Evolutionary conservation across 2,797 vertebrate genomes (phyloP).

Genomic region (Avahi laniger): DNA sequence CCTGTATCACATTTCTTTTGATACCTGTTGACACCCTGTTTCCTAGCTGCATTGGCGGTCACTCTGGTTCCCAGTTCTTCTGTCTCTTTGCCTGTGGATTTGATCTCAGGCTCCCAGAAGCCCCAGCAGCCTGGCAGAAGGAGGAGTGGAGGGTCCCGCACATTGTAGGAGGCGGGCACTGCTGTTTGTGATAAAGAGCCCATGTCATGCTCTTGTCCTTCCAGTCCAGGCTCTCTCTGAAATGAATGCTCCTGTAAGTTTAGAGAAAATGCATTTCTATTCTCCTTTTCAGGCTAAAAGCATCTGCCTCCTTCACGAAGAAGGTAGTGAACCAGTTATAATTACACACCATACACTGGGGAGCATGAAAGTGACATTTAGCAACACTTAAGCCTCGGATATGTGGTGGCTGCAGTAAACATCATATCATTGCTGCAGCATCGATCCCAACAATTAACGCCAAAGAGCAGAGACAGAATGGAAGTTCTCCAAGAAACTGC

Average conservation of each 20-base stretch:
- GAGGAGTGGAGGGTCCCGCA: neutral
- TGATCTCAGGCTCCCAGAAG: neutral
- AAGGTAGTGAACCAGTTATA: slow-evolving; percentile 71
- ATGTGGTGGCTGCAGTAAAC: slow-evolving; percentile 63
- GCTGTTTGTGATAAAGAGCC: neutral
- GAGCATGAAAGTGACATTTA: slow-evolving; percentile 76
- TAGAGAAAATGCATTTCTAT: slow-evolving; percentile 22
- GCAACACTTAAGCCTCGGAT: slow-evolving; percentile 64
- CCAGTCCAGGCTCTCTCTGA: neutral
- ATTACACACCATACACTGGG: slow-evolving; percentile 67
- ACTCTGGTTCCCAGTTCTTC: neutral
- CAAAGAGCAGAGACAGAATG: slow-evolving; percentile 12
- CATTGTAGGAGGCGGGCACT: neutral
- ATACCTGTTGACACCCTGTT: neutral
- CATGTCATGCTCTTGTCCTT: neutral
- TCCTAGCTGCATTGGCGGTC: neutral
- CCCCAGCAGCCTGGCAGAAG: neutral
- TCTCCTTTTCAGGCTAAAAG: slow-evolving; percentile 62
- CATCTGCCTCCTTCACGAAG: slow-evolving; percentile 66
- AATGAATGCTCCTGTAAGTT: slow-evolving; percentile 27
- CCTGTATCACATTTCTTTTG: neutral
- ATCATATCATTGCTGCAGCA: slow-evolving; percentile 66
- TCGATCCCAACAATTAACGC: slow-evolving; percentile 72
- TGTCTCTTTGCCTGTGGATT: neutral
- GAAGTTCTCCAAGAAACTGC: slow-evolving; percentile 66